phyloP scores from a whole-genome alignment of 2,888 invertebrate species.

The Lymantria monacha region DNA sequence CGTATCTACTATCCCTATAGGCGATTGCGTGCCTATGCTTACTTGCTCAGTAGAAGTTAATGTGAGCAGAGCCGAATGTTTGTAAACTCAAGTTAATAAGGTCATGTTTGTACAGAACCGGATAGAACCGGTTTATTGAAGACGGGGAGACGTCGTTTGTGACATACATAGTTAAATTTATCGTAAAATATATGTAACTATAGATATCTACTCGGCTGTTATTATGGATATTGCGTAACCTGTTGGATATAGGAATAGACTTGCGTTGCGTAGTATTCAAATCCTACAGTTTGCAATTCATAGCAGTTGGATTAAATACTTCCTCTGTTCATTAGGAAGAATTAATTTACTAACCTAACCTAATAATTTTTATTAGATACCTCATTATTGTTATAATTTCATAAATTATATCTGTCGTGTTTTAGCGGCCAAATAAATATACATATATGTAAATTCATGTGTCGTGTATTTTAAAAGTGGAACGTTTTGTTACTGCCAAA shows the following conservation, averaged over 20 bases:
- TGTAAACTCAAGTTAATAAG: constrained; percentile 50
- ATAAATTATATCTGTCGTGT: no score
- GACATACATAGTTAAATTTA: constrained; percentile 31
- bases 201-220: constrained; percentile 6
- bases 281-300: neutral
- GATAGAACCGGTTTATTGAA: constrained; percentile 47
- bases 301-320: no score
- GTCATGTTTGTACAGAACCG: constrained; percentile 48
- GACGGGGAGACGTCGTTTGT: constrained; percentile 39
- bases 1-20: constrained; percentile 26
- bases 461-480: no score
- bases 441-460: no score
- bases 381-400: no score
- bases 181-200: constrained; percentile 11
- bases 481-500: no score
- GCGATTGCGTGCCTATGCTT: no score
- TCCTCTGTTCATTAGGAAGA: no score
- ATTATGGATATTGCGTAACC: constrained; percentile 24
- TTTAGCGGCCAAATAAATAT: no score
- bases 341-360: no score
- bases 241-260: constrained; percentile 16
- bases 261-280: neutral
- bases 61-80: constrained; percentile 37
- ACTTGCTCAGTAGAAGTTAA: constrained; percentile 18
- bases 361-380: no score